Base-by-base conservation (phyloP, 2,888 invertebrate species). In the Steinernema carpocapsae region DNA sequence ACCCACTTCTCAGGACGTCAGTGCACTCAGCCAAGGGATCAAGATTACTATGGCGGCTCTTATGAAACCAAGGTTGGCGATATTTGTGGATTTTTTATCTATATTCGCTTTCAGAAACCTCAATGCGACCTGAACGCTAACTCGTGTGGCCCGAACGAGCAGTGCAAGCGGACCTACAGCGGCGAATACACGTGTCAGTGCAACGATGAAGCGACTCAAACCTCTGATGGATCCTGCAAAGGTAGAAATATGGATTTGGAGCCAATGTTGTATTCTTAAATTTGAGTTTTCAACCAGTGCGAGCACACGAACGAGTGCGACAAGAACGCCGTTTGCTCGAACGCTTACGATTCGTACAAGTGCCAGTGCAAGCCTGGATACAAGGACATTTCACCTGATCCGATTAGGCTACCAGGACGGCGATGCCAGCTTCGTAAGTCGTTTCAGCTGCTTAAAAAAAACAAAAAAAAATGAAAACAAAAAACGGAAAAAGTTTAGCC, bases 281-380 rank as follows among this genome's bases (percentile, higher is more conserved):
- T 37, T 81, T 59, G 74, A 81, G 84, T 83, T 4, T 84, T 84
- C 79, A 76, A 77, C 17, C 83, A 81, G 42, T 85, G 85, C 73
- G 83, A 83, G 56, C 79, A 79, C 17, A 56, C 75, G 26, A 80
- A 83, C 71, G 85, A 85, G 70, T 85, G 85, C 72, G 83, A 83
- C 70, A 70, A 71, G n/a, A 84, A 83, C 52, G 85, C 85, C 26
- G 78, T 82, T 74, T 85, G 85, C 76, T 85, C 85, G 19, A 85
- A 85, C 76, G 81, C 83, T 10, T 85, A 81, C 75, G 79, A 83
- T 72, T 82, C 83, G 1, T 79, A 77, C 71, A 79, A 81, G 71
- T 85, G 85, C 74, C 82, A 84, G 70, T 86, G 85, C 75, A 83
- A 82, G 73, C 71, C 76, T n/a, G 83, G 83, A 29, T 82, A 59